Evolutionary conservation across 2,797 vertebrate genomes (phyloP).

Genomic region (Acanthiza pusilla): DNA sequence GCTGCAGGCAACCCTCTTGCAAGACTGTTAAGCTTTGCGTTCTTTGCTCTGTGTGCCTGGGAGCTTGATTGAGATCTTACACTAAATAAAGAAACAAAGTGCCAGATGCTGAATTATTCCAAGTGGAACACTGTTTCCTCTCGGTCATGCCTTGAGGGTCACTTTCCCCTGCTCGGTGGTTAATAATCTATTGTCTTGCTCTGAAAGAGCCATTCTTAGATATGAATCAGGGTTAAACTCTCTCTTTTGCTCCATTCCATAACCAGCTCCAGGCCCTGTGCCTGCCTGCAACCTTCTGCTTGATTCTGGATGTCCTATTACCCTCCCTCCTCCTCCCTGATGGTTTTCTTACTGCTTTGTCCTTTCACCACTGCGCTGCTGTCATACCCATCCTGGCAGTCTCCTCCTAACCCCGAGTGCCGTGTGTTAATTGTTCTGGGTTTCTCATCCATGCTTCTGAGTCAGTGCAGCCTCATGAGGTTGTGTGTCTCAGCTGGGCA

Average conservation of each 20-base stretch:
- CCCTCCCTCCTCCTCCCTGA: not conserved
- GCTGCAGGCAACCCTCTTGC: not conserved
- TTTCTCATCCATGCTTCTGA: not conserved
- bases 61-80: not conserved
- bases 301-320: not conserved
- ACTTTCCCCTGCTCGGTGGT: not conserved
- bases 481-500: not conserved
- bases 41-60: not conserved
- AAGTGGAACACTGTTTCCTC: not conserved
- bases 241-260: not conserved
- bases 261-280: not conserved
- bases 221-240: not conserved
- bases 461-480: not conserved
- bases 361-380: not conserved
- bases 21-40: not conserved
- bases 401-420: not conserved
- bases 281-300: not conserved
- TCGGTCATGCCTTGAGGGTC: not conserved
- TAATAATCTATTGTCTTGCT: not conserved
- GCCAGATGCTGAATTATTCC: not conserved
- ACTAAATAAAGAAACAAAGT: not conserved
- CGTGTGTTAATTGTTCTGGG: not conserved
- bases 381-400: not conserved
- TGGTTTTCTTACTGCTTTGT: not conserved
- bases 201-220: not conserved